phyloP scores from a whole-genome alignment of 2,113 vertebrate genomes.

The Recurvirostra avosetta region DNA sequence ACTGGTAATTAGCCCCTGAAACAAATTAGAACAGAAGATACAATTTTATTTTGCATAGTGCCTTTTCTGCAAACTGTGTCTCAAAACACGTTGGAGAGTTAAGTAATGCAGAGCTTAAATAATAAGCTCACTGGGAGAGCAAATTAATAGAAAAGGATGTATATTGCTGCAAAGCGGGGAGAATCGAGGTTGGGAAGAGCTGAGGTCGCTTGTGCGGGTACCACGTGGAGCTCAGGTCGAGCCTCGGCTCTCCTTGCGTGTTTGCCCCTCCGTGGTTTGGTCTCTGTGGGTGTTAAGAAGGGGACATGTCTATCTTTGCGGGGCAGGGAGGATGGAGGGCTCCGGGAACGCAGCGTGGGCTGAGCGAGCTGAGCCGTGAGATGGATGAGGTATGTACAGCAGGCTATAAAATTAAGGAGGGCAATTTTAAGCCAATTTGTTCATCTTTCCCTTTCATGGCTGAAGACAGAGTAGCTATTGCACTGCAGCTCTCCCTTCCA shows the following conservation, averaged over 20 bases:
- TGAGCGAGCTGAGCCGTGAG: background rate
- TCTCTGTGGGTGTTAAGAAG: background rate
- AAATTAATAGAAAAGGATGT: background rate
- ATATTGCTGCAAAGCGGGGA: background rate
- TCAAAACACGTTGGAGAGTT: background rate
- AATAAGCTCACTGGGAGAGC: background rate
- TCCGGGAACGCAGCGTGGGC: fast-evolving
- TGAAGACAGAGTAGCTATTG: background rate
- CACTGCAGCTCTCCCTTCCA: background rate
- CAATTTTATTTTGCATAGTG: background rate
- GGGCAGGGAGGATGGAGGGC: background rate
- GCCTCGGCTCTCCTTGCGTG: fast-evolving
- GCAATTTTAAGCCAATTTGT: background rate
- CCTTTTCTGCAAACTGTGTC: background rate
- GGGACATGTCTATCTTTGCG: fast-evolving
- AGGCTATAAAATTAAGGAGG: background rate
- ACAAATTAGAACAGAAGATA: conserved; percentile 26
- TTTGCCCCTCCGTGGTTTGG: background rate
- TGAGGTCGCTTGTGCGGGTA: background rate
- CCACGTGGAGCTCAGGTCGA: fast-evolving
- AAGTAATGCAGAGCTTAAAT: conserved; percentile 10
- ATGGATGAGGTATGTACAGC: background rate
- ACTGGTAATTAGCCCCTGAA: conserved; percentile 39
- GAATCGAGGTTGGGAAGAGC: background rate
- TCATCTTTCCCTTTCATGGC: background rate